Evolutionary conservation across 2,888 invertebrate genomes (phyloP).

Genomic region (Drosophila ezoana): DNA sequence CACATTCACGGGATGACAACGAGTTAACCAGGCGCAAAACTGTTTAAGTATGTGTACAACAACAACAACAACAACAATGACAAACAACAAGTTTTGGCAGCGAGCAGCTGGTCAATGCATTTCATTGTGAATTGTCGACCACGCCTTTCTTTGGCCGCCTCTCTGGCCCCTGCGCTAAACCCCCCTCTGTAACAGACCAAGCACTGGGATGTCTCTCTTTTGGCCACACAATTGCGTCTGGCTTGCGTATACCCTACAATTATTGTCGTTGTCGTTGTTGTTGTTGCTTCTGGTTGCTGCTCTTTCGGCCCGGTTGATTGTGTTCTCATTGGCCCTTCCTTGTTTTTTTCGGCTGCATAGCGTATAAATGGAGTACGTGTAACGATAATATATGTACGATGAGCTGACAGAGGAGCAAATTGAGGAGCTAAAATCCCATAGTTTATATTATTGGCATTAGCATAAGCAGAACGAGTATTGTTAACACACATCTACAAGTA

Average conservation of each 20-base stretch:
- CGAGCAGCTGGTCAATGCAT: slow-evolving; percentile 65
- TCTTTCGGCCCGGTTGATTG: slow-evolving; percentile 59
- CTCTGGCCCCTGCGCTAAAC: background rate
- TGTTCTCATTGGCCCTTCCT: slow-evolving; percentile 50
- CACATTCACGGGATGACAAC: slow-evolving; percentile 44
- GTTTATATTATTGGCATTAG: slow-evolving; percentile 4
- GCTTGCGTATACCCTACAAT: slow-evolving; percentile 14
- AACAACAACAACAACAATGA: slow-evolving; percentile 44
- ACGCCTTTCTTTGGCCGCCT: slow-evolving; percentile 14
- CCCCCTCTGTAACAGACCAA: background rate
- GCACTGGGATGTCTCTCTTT: background rate
- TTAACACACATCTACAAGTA: slow-evolving; percentile 6
- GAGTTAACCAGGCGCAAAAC: slow-evolving; percentile 75
- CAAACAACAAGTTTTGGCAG: slow-evolving; percentile 4
- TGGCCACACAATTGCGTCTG: slow-evolving; percentile 24
- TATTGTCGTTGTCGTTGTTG: slow-evolving; percentile 17
- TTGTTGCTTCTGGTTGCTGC: slow-evolving; percentile 14
- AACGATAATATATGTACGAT: background rate
- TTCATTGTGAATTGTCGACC: slow-evolving; percentile 43
- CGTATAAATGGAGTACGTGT: slow-evolving; percentile 11
- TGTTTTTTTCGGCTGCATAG: background rate
- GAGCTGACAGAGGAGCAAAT: background rate
- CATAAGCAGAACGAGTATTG: slow-evolving; percentile 7
- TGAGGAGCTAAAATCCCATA: background rate
- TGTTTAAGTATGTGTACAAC: slow-evolving; percentile 65